phyloP scores from a whole-genome alignment of 2,888 invertebrate species.

The Schrankia costaestrigalis region DNA sequence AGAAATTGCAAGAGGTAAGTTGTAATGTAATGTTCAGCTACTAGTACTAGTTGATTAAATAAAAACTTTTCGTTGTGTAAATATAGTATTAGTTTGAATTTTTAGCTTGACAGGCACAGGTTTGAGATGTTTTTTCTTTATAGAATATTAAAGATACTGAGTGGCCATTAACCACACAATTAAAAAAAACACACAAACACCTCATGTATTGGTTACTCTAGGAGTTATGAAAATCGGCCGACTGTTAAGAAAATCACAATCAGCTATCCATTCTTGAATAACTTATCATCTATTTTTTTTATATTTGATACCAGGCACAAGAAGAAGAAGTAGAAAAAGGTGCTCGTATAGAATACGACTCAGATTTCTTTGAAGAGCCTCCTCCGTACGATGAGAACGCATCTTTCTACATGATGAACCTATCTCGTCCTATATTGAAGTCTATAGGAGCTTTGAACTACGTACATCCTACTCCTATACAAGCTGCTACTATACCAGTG shows the following conservation, averaged over 20 bases:
- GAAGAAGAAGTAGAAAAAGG: slow-evolving; percentile 69
- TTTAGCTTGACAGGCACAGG: too few species aligned
- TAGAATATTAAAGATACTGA: too few species aligned
- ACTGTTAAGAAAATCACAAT: too few species aligned
- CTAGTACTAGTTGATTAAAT: too few species aligned
- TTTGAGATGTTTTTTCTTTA: too few species aligned
- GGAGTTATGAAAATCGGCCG: too few species aligned
- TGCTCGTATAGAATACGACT: slow-evolving; percentile 61
- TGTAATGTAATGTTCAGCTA: background rate
- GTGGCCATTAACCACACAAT: too few species aligned
- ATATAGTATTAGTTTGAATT: too few species aligned
- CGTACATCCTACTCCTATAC: slow-evolving; percentile 97
- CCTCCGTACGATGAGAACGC: slow-evolving; percentile 83
- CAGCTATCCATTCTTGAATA: too few species aligned
- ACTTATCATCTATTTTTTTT: slow-evolving; percentile 1
- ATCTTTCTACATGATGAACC: slow-evolving; percentile 96
- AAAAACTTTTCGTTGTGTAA: too few species aligned
- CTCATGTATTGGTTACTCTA: too few species aligned
- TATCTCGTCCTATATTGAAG: slow-evolving; percentile 95
- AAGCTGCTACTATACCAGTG: slow-evolving; percentile 96
- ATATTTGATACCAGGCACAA: slow-evolving; percentile 48
- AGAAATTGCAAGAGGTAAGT: slow-evolving; percentile 64
- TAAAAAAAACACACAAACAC: too few species aligned
- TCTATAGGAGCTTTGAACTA: slow-evolving; percentile 94
- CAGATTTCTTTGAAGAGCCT: slow-evolving; percentile 83